Evolutionary conservation across 2,888 invertebrate species (phyloP).

Genomic region (Rhagium mordax): DNA sequence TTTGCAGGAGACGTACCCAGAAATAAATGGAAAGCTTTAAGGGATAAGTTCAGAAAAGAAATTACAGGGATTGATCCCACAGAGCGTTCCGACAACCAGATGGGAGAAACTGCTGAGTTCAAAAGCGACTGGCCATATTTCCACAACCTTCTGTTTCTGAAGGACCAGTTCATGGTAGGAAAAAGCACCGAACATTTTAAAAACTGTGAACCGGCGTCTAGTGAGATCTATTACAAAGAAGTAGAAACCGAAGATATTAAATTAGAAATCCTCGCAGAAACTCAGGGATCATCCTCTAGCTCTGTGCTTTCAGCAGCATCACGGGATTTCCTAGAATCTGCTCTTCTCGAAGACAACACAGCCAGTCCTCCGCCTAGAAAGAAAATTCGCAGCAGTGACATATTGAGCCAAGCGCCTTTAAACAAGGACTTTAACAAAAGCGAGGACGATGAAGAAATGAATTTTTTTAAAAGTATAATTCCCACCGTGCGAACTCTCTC

Average conservation of each 20-base stretch:
- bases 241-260: not conserved
- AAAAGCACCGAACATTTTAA: not conserved
- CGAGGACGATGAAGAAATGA: not conserved
- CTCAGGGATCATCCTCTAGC: not conserved
- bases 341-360: not conserved
- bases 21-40: slow-evolving; percentile 9
- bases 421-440: not conserved
- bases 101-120: not conserved
- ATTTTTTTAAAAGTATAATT: not conserved
- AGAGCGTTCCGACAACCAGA: not conserved
- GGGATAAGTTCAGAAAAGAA: not conserved
- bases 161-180: not conserved
- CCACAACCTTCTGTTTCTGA: not conserved
- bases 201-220: not conserved
- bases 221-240: not conserved
- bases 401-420: not conserved
- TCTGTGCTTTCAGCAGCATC: not conserved
- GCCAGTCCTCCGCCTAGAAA: not conserved
- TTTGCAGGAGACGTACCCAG: not conserved
- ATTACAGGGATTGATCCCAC: not conserved
- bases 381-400: not conserved
- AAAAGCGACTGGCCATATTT: not conserved
- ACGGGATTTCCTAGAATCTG: not conserved
- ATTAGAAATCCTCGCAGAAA: not conserved
- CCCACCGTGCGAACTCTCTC: not conserved